Evolutionary conservation across 2,113 vertebrate species (phyloP).

Genomic region (Gobiocypris rarus): DNA sequence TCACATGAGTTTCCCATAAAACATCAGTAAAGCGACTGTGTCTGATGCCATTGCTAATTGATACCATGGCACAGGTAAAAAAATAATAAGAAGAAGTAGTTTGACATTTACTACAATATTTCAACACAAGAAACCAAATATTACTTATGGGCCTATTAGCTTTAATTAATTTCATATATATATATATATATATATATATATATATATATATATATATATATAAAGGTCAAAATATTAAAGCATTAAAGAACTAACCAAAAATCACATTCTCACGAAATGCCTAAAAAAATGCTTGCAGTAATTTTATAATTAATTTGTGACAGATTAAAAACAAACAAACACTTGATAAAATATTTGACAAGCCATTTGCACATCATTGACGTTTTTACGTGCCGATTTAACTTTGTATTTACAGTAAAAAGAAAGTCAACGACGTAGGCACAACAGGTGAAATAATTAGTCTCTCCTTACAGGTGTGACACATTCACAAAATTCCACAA

Average conservation of each 20-base stretch:
- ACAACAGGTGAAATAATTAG: background rate
- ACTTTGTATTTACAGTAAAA: background rate
- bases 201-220: no score
- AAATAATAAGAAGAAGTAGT: background rate
- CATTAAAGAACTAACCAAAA: no score
- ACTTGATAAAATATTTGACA: background rate
- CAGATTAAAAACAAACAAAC: background rate
- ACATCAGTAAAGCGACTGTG: background rate
- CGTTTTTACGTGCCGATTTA: background rate
- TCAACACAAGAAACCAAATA: background rate
- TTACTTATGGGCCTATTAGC: no score
- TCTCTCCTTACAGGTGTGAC: conserved; percentile 21
- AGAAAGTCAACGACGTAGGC: background rate
- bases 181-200: no score
- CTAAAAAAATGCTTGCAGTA: no score
- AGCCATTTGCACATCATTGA: background rate
- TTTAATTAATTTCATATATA: background rate
- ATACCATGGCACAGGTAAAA: background rate
- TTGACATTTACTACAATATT: background rate
- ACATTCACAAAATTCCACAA: background rate
- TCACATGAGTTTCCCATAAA: conserved; percentile 34
- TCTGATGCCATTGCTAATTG: conserved; percentile 35
- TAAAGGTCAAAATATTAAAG: background rate
- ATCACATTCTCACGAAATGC: no score
- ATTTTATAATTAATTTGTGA: no score